Evolutionary conservation across 2,797 vertebrate species (phyloP).

Genomic region (Catharus ustulatus): DNA sequence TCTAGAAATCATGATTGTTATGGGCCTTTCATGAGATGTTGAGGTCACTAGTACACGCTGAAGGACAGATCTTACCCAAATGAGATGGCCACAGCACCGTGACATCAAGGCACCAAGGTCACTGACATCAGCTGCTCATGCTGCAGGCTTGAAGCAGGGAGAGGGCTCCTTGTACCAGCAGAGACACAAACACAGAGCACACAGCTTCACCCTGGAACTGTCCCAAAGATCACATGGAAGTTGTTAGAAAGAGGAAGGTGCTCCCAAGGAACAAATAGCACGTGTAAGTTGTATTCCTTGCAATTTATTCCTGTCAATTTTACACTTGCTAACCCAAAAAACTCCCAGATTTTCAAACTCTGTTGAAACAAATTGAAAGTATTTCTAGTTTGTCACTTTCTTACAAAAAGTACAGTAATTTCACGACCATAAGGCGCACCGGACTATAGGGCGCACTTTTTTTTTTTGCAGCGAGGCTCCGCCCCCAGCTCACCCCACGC

Average conservation of each 20-base stretch:
- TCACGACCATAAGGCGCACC: no score
- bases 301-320: not conserved
- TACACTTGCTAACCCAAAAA: not conserved
- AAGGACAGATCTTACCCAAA: not conserved
- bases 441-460: no score
- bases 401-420: not conserved
- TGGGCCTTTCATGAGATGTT: not conserved
- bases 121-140: not conserved
- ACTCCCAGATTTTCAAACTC: not conserved
- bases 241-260: not conserved
- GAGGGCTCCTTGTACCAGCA: rapidly evolving
- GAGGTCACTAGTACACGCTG: not conserved
- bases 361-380: not conserved
- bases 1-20: rapidly evolving
- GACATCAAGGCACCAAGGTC: not conserved
- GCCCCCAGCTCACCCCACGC: no score
- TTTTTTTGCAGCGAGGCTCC: no score
- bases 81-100: not conserved
- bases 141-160: not conserved
- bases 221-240: not conserved
- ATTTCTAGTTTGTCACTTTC: not conserved
- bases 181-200: not conserved
- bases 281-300: not conserved
- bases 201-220: not conserved
- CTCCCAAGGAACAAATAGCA: not conserved